These are phyloP conservation scores for Capromys pilorides DNA, from an alignment of 2,797 vertebrate genomes.

Conservation along the genomic window DNA sequence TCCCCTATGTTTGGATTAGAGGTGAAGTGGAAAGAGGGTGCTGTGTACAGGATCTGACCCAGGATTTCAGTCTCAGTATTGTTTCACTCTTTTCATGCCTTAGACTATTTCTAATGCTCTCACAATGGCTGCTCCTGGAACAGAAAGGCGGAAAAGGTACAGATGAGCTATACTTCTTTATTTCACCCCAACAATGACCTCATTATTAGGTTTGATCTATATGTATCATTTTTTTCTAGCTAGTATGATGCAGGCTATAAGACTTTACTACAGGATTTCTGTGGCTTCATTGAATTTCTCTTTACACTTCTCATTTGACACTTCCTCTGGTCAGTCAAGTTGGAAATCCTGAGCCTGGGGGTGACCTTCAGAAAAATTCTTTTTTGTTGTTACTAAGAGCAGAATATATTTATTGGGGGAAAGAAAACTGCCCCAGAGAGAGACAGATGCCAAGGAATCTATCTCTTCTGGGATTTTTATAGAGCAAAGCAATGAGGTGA, in stretches of 20 bases:
- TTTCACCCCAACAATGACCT: not conserved
- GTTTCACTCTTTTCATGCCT: not conserved
- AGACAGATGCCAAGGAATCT: too few species aligned
- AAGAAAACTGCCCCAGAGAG: too few species aligned
- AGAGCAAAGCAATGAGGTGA: too few species aligned
- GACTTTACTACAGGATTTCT: not conserved
- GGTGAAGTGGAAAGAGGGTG: not conserved
- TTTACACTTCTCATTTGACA: not conserved
- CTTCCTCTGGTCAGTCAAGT: not conserved
- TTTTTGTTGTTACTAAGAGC: too few species aligned
- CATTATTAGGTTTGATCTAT: not conserved
- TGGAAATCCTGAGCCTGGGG: not conserved
- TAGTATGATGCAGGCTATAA: not conserved
- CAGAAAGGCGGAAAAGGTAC: not conserved
- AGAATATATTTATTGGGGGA: too few species aligned
- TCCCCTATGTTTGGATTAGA: not conserved
- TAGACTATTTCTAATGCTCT: not conserved
- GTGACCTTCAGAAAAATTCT: not conserved
- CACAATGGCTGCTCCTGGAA: not conserved
- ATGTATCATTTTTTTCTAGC: not conserved
- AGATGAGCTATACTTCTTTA: not conserved
- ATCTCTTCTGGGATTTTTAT: too few species aligned
- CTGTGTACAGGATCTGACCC: not conserved
- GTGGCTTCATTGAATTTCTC: not conserved
- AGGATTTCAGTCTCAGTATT: not conserved